These are phyloP conservation scores for Ochlodes sylvanus DNA, from an alignment of 2,888 invertebrate genomes.

Conservation along the genomic window DNA sequence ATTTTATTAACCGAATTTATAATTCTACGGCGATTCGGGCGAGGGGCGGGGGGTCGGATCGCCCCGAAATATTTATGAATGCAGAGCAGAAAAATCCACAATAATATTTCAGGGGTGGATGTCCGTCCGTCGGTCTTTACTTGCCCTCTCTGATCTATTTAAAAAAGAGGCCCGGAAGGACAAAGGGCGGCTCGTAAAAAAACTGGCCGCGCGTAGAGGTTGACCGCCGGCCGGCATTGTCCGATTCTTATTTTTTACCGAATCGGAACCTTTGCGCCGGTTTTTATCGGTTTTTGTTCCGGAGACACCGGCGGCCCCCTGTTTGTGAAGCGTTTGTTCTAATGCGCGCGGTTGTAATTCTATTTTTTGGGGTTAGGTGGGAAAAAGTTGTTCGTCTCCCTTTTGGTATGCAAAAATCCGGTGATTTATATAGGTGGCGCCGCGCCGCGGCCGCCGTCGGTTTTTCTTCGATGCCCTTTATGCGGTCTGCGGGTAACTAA, in stretches of 20 bases:
- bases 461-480: constrained; percentile 53
- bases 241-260: constrained; percentile 85
- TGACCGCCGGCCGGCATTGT: constrained; percentile 75
- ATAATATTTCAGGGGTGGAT: constrained; percentile 80
- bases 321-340: constrained; percentile 75
- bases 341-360: constrained; percentile 82
- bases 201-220: constrained; percentile 82
- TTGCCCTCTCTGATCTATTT: constrained; percentile 83
- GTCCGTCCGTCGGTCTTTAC: constrained; percentile 73
- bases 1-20: constrained; percentile 85
- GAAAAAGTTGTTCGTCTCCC: constrained; percentile 67
- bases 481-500: constrained; percentile 41
- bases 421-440: constrained; percentile 57
- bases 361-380: constrained; percentile 65
- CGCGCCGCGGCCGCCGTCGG: constrained; percentile 49
- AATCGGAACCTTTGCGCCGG: constrained; percentile 80
- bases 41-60: constrained; percentile 52
- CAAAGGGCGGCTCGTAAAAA: constrained; percentile 82
- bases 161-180: constrained; percentile 84
- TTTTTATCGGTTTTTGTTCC: constrained; percentile 85
- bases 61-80: constrained; percentile 82
- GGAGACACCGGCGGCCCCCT: constrained; percentile 72
- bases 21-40: constrained; percentile 81
- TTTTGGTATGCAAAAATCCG: constrained; percentile 67
- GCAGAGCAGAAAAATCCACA: constrained; percentile 84